Evolutionary conservation across 1,140 invertebrate species (phyloP).

Genomic region (Ceratosolen solmsi): DNA sequence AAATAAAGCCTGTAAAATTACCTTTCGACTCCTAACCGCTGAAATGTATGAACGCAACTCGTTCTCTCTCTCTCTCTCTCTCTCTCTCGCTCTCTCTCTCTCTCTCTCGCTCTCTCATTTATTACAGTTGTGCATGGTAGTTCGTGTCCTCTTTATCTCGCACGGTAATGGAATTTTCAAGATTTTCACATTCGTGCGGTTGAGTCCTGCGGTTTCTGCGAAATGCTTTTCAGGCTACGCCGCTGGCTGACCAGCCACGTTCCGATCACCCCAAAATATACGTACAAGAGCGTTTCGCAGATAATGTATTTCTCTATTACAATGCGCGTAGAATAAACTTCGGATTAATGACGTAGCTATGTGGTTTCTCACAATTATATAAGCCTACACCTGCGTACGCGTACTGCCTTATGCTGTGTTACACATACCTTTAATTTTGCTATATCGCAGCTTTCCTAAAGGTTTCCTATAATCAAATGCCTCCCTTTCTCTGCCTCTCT

Average conservation of each 20-base stretch:
- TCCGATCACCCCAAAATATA: background rate
- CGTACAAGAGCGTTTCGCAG: background rate
- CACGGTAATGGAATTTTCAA: conserved; percentile 46
- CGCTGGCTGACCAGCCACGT: background rate
- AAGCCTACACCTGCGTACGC: too few species aligned
- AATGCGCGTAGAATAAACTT: conserved; percentile 57
- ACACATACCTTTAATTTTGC: background rate
- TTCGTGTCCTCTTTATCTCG: background rate
- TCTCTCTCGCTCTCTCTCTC: background rate
- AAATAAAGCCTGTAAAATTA: too few species aligned
- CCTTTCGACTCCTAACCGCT: background rate
- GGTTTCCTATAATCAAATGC: background rate
- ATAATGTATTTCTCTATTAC: conserved; percentile 58
- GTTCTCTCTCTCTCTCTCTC: background rate
- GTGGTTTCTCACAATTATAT: background rate
- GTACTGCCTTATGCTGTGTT: background rate
- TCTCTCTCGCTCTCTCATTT: too few species aligned
- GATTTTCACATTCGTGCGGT: conserved; percentile 45
- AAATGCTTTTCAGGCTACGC: conserved; percentile 28
- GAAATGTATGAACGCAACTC: background rate
- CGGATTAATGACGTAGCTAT: conserved; percentile 49
- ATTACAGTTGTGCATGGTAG: too few species aligned
- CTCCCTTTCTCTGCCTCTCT: background rate
- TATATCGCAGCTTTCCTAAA: background rate
- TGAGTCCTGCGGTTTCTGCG: conserved; percentile 14